These are phyloP conservation scores for Aphelenchoides bicaudatus DNA, from an alignment of 2,888 invertebrate genomes.

Conservation along the genomic window DNA sequence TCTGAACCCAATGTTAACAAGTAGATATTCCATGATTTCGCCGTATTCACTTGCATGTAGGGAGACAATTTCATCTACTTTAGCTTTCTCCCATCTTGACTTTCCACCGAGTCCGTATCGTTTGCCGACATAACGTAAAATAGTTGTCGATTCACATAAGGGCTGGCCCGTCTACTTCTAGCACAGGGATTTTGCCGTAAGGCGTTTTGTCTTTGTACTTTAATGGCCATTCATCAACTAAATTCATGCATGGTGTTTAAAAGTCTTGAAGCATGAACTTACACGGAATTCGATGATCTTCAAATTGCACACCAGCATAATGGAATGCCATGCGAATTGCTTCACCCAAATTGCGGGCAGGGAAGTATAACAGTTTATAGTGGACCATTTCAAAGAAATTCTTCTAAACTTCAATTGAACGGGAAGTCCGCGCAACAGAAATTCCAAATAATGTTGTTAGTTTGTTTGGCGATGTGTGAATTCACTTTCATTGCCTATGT, in stretches of 20 bases:
- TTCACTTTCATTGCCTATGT: no score
- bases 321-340: neutral
- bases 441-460: no score
- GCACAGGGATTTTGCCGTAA: slow-evolving; percentile 17
- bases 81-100: slow-evolving; percentile 16
- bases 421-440: no score
- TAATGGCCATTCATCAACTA: slow-evolving; percentile 16
- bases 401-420: no score
- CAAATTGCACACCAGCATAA: neutral
- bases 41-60: slow-evolving; percentile 9
- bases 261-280: slow-evolving; percentile 15
- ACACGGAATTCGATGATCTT: neutral
- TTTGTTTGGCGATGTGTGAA: no score
- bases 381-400: slow-evolving; percentile 11
- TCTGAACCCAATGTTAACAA: slow-evolving; percentile 15
- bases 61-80: slow-evolving; percentile 16
- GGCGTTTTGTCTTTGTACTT: slow-evolving; percentile 18
- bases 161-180: slow-evolving; percentile 17
- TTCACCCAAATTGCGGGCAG: neutral
- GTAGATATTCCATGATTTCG: slow-evolving; percentile 14
- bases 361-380: neutral
- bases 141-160: slow-evolving; percentile 14
- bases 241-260: slow-evolving; percentile 14
- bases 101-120: slow-evolving; percentile 18
- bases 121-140: slow-evolving; percentile 5